Conservation (phyloP, 2,888 invertebrate species). For the Carterocephalus palaemon region DNA sequence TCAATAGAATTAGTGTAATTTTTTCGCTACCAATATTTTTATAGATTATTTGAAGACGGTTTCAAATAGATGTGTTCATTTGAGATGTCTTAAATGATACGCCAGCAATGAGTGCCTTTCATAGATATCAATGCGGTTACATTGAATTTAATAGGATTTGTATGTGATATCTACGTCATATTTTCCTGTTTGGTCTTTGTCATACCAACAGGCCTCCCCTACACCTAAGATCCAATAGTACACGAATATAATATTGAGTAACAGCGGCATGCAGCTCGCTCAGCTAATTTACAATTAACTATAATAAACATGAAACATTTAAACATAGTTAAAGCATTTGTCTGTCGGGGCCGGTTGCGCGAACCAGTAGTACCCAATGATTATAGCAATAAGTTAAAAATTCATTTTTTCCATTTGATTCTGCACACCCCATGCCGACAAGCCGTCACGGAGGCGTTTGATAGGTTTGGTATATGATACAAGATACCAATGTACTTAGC, state of each 20-base stretch:
- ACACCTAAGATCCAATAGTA: slow-evolving; percentile 44
- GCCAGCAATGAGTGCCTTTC: too few relatives aligned
- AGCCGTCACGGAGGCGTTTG: slow-evolving; percentile 76
- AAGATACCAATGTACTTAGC: slow-evolving; percentile 60
- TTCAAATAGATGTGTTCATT: too few relatives aligned
- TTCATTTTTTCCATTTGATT: neutral
- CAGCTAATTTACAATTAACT: slow-evolving; percentile 62
- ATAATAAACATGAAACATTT: slow-evolving; percentile 70
- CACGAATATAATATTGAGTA: slow-evolving; percentile 44
- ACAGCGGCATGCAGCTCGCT: slow-evolving; percentile 45
- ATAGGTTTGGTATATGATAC: slow-evolving; percentile 41
- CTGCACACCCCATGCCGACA: slow-evolving; percentile 49
- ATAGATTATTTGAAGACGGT: too few relatives aligned
- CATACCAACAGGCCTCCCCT: slow-evolving; percentile 4
- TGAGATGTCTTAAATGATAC: too few relatives aligned
- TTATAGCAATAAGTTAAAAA: slow-evolving; percentile 1
- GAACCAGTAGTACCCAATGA: slow-evolving; percentile 24
- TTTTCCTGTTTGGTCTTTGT: neutral
- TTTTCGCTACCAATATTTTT: too few relatives aligned
- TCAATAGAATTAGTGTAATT: too few relatives aligned
- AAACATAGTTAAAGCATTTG: slow-evolving; percentile 76
- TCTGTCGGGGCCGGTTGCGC: slow-evolving; percentile 56
- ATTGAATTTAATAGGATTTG: too few relatives aligned
- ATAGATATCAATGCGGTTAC: too few relatives aligned
- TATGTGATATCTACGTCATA: slow-evolving; percentile 6